These are phyloP conservation scores for Pilophorus perplexus DNA, from an alignment of 2,888 invertebrate species.

Conservation along the genomic window DNA sequence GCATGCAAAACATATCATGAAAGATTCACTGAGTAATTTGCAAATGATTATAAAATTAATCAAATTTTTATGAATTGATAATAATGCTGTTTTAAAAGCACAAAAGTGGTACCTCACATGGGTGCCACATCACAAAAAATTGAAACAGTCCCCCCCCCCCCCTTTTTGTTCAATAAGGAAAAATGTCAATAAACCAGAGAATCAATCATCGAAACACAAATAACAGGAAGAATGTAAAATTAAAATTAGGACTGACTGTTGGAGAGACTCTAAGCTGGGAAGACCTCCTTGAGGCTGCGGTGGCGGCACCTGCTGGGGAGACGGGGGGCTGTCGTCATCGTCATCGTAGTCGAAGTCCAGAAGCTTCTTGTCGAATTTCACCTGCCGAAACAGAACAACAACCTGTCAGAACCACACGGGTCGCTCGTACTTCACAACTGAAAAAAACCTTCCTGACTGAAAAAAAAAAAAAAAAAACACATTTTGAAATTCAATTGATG, in stretches of 20 bases:
- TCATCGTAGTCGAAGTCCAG: constrained; percentile 90
- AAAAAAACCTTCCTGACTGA: too few species aligned
- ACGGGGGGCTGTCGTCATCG: constrained; percentile 73
- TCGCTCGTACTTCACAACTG: neutral
- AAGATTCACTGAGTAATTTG: neutral
- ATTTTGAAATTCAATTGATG: too few species aligned
- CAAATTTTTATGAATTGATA: neutral
- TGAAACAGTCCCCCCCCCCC: neutral
- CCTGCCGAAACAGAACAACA: too few species aligned
- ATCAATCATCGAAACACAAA: neutral
- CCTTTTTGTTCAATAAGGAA: neutral
- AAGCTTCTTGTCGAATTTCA: constrained; percentile 80
- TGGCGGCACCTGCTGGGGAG: constrained; percentile 33
- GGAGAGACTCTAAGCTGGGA: constrained; percentile 52
- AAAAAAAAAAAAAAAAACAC: too few species aligned
- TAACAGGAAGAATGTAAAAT: neutral
- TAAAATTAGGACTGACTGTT: constrained; percentile 52
- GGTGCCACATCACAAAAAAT: neutral
- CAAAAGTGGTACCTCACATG: too few species aligned
- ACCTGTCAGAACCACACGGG: too few species aligned
- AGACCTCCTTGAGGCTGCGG: constrained; percentile 34
- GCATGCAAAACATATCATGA: too few species aligned
- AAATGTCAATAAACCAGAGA: neutral
- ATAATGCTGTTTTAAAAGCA: neutral
- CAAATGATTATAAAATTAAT: neutral